These are phyloP conservation scores for Pangasianodon gigas DNA, from an alignment of 2,113 vertebrate genomes.

Conservation along the genomic window DNA sequence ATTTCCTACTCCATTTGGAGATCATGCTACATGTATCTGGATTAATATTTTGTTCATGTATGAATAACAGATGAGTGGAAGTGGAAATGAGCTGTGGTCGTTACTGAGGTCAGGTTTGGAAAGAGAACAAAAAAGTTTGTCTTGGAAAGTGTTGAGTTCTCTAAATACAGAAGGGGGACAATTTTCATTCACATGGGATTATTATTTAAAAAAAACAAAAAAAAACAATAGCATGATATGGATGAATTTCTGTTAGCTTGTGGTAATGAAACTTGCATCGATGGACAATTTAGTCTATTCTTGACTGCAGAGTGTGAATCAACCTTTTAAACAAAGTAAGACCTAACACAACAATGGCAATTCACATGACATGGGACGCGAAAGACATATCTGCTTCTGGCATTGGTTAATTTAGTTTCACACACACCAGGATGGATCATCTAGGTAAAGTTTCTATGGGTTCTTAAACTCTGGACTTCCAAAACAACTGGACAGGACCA, in stretches of 20 bases:
- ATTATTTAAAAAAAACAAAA: neutral
- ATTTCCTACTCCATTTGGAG: neutral
- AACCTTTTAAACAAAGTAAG: neutral
- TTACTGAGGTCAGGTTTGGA: slow-evolving; percentile 10
- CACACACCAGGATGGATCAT: neutral
- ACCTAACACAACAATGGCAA: neutral
- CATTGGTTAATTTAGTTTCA: neutral
- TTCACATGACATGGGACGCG: neutral
- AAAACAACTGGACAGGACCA: neutral
- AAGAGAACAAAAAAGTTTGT: slow-evolving; percentile 2
- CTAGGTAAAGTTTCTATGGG: neutral
- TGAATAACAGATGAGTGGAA: slow-evolving; percentile 2
- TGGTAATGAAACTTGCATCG: neutral
- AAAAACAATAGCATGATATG: neutral
- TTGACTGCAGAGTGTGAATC: neutral
- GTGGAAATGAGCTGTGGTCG: slow-evolving; percentile 34
- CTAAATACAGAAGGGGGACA: neutral
- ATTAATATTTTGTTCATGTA: neutral
- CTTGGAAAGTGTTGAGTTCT: neutral
- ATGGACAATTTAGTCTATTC: neutral
- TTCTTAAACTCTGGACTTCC: neutral
- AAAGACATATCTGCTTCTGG: neutral
- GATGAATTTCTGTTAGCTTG: neutral
- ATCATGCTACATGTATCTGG: neutral
- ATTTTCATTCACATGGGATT: neutral